These are phyloP conservation scores for Neomorphus geoffroyi DNA, from an alignment of 2,797 vertebrate genomes.

Conservation along the genomic window DNA sequence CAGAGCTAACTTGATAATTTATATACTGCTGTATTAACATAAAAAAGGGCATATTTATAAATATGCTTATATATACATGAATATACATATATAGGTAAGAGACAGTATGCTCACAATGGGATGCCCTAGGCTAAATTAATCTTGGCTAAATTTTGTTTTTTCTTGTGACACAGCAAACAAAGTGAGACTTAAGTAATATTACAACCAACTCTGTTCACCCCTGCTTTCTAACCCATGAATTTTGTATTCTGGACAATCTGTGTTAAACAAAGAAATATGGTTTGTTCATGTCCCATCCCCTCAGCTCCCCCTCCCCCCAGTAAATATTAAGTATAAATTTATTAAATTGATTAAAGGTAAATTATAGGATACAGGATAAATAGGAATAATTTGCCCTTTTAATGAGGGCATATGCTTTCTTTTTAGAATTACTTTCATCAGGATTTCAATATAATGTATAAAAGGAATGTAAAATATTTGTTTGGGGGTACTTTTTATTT, in stretches of 20 bases:
- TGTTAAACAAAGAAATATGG: not conserved
- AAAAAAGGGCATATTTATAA: not conserved
- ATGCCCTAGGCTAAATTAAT: not conserved
- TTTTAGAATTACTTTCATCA: slow-evolving; percentile 54
- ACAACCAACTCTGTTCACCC: not conserved
- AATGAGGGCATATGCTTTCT: slow-evolving; percentile 50
- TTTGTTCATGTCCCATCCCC: not conserved
- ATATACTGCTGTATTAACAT: not conserved
- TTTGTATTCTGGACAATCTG: not conserved
- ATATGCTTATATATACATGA: not conserved
- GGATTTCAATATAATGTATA: slow-evolving; percentile 45
- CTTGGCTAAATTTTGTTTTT: not conserved
- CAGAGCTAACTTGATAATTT: not conserved
- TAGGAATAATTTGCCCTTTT: slow-evolving; percentile 2
- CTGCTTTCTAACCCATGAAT: not conserved
- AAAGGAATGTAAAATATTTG: slow-evolving; percentile 69
- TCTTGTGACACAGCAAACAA: not conserved
- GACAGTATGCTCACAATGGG: not conserved
- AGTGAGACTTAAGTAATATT: not conserved
- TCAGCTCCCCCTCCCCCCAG: not conserved
- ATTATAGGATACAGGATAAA: not conserved
- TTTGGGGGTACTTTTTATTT: slow-evolving; percentile 47
- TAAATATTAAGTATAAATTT: not conserved
- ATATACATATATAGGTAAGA: not conserved
- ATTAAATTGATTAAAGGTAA: not conserved